These are phyloP conservation scores for Linyphia triangularis DNA, from an alignment of 2,888 invertebrate species.

Conservation along the genomic window DNA sequence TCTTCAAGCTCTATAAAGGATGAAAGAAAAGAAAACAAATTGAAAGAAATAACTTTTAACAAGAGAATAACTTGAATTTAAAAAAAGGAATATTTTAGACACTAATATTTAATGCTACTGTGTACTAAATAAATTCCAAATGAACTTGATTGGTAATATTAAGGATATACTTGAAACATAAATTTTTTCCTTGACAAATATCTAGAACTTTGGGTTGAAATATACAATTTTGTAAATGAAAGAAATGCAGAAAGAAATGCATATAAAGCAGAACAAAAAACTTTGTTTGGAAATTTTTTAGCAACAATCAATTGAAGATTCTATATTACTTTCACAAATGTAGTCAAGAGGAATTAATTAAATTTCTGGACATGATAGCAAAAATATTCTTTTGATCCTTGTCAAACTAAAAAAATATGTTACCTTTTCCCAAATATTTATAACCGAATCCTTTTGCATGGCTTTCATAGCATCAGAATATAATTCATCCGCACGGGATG, in stretches of 20 bases:
- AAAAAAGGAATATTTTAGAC: neutral
- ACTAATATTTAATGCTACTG: neutral
- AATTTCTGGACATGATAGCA: neutral
- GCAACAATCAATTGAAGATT: too few species aligned
- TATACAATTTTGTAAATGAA: too few species aligned
- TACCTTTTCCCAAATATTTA: constrained; percentile 93
- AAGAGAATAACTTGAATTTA: neutral
- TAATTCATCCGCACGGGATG: constrained; percentile 94
- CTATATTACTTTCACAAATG: too few species aligned
- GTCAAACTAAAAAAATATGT: constrained; percentile 77
- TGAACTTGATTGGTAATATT: neutral
- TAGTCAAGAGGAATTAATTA: neutral
- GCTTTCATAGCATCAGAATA: constrained; percentile 93
- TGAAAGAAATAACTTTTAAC: neutral
- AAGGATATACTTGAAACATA: neutral
- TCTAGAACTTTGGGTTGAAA: neutral
- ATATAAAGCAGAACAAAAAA: neutral
- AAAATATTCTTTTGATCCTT: neutral
- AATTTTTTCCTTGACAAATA: neutral
- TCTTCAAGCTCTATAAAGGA: neutral
- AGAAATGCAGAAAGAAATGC: neutral
- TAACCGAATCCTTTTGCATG: constrained; percentile 90
- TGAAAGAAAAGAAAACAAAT: neutral
- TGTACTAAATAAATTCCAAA: too few species aligned
- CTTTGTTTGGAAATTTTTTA: too few species aligned